phyloP scores from a whole-genome alignment of 2,113 vertebrate genomes.

The Stigmatopora nigra region DNA sequence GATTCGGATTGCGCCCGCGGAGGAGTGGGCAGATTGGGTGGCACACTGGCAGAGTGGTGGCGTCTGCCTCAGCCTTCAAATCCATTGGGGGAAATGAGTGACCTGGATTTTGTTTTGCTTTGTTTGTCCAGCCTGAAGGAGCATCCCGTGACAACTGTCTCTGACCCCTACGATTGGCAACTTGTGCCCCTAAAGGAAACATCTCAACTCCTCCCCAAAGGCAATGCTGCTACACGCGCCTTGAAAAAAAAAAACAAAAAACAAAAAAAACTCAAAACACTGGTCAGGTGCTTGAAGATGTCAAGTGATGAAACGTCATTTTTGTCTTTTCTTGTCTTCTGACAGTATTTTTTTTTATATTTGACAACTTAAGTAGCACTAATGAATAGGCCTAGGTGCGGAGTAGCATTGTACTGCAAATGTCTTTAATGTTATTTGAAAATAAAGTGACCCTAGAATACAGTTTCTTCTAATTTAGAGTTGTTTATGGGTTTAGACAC shows the following conservation, averaged over 20 bases:
- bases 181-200: constrained; percentile 11
- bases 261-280: constrained; percentile 13
- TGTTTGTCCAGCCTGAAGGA: constrained; percentile 49
- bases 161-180: constrained; percentile 30
- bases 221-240: constrained; percentile 19
- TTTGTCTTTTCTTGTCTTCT: constrained; percentile 10
- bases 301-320: constrained; percentile 11
- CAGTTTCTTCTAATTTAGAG: background rate
- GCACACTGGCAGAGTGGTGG: constrained; percentile 25
- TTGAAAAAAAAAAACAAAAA: background rate
- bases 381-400: constrained; percentile 15
- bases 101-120: constrained; percentile 25
- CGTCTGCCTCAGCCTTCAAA: constrained; percentile 7
- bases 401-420: constrained; percentile 21
- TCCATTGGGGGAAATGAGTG: constrained; percentile 27
- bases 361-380: constrained; percentile 27
- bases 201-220: constrained; percentile 5
- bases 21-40: constrained; percentile 35
- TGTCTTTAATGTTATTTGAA: constrained; percentile 38
- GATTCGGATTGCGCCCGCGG: constrained; percentile 46
- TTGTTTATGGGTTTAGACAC: background rate
- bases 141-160: constrained; percentile 23
- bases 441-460: background rate
- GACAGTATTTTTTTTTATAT: constrained; percentile 60
- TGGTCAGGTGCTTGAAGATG: constrained; percentile 23